Conservation (phyloP, 1,140 invertebrate genomes). For the Brachionus rubens region DNA sequence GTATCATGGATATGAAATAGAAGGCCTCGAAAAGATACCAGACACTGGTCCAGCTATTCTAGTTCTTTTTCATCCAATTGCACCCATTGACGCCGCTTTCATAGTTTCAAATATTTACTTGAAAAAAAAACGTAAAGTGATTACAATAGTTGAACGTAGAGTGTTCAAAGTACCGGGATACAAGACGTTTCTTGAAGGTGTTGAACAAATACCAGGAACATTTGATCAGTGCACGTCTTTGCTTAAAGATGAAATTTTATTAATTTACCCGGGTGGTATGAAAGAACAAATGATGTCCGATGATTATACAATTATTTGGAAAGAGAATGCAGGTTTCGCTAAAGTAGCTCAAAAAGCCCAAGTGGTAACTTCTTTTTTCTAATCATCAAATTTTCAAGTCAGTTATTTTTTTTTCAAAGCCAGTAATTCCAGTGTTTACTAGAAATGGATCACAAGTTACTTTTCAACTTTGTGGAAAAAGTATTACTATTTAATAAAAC, state of each 20-base stretch:
- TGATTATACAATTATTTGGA: too few species aligned
- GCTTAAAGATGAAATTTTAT: not conserved
- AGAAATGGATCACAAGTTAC: too few species aligned
- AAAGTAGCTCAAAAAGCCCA: too few species aligned
- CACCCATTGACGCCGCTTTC: constrained; percentile 96
- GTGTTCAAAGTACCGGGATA: not conserved
- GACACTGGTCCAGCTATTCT: constrained; percentile 78
- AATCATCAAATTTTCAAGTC: too few species aligned
- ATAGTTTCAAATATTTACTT: constrained; percentile 78
- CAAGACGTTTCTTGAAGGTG: not conserved
- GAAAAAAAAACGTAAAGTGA: constrained; percentile 75
- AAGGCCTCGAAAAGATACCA: too few species aligned
- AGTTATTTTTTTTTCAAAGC: too few species aligned
- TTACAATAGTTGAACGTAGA: constrained; percentile 72
- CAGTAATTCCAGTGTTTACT: too few species aligned
- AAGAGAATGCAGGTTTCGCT: too few species aligned
- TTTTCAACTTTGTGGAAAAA: too few species aligned
- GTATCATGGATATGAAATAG: constrained; percentile 71
- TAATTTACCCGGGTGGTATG: constrained; percentile 75
- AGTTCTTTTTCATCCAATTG: constrained; percentile 93
- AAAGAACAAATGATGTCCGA: constrained; percentile 77
- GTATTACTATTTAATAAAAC: too few species aligned
- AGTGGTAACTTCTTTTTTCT: too few species aligned
- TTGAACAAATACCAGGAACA: not conserved
- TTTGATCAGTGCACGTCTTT: not conserved